A percentile compares a stretch with the other conserved stretches of the same genome.
Conservation (phyloP, 2,113 vertebrate species). For the Microcebus ravelobensis region DNA sequence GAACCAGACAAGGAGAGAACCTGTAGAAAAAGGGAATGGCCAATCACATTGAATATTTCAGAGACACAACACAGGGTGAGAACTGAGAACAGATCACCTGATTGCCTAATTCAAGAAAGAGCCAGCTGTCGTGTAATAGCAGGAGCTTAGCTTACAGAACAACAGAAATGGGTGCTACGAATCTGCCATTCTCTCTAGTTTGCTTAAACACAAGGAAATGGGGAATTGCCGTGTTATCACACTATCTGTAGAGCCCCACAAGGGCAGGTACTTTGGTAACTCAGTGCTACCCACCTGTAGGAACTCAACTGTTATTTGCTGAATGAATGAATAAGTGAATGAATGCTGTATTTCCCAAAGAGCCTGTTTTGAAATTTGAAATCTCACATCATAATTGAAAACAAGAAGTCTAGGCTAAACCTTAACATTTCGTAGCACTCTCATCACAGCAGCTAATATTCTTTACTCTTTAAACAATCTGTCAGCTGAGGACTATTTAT, state of each 20-base stretch:
- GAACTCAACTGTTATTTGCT: rapidly evolving
- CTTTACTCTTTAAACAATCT: background rate
- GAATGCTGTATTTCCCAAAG: background rate
- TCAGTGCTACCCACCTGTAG: rapidly evolving
- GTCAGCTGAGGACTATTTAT: background rate
- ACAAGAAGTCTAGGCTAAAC: background rate
- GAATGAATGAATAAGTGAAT: background rate
- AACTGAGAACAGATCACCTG: background rate
- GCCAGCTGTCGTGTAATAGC: too few species aligned
- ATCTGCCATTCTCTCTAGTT: background rate
- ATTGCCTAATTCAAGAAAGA: background rate
- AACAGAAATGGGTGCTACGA: background rate
- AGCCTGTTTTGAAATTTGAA: background rate
- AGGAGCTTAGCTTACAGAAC: background rate
- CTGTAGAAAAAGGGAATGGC: background rate
- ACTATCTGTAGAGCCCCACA: background rate
- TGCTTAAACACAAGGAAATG: background rate
- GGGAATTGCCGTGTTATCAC: too few species aligned
- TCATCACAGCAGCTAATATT: too few species aligned
- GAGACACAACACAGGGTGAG: background rate
- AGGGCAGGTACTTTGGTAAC: too few species aligned
- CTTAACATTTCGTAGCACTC: background rate
- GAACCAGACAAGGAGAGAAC: background rate
- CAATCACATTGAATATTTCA: background rate
- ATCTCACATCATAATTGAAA: background rate